Evolutionary conservation across 2,113 vertebrate species (phyloP).

Genomic region (Macrotus californicus): DNA sequence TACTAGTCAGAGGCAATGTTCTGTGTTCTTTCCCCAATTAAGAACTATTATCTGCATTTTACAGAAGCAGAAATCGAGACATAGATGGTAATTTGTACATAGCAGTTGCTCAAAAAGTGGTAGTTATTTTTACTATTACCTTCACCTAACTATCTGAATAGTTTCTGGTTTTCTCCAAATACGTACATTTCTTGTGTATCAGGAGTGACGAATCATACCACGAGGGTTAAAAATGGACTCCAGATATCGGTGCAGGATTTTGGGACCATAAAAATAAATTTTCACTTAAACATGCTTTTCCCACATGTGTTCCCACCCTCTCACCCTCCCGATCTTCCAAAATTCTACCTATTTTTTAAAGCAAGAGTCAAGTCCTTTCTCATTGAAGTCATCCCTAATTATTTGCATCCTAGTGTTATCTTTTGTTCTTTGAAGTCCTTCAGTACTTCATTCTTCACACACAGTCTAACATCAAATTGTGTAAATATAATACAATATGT

Average conservation of each 20-base stretch:
- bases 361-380: neutral
- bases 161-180: constrained; percentile 22
- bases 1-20: neutral
- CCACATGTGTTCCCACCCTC: neutral
- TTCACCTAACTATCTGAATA: neutral
- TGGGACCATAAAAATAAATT: neutral
- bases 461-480: neutral
- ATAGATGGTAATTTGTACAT: neutral
- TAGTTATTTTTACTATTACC: neutral
- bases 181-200: neutral
- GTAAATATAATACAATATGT: neutral
- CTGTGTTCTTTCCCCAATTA: neutral
- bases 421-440: neutral
- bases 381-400: neutral
- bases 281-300: neutral
- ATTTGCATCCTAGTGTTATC: neutral
- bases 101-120: neutral
- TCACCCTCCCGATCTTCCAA: neutral
- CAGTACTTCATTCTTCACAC: neutral
- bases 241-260: neutral
- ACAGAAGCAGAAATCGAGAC: neutral
- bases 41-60: neutral
- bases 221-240: neutral
- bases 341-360: neutral
- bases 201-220: neutral